Percentiles rank a stretch among this genome's conserved stretches.
Conservation (phyloP, 2,797 vertebrate species). For the Denticeps clupeoides region DNA sequence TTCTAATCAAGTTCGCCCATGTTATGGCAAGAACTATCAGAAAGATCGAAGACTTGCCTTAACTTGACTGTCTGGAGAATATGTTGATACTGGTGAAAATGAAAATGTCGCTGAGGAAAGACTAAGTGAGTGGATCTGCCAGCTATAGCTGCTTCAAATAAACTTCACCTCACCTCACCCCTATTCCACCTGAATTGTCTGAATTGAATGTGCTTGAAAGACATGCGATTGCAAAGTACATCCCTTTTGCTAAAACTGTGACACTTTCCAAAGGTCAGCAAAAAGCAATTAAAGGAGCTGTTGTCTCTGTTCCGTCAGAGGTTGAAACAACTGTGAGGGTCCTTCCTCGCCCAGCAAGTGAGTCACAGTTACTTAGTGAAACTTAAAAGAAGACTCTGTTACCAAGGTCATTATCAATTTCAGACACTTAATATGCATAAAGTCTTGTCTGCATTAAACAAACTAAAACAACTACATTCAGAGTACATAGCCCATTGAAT, state of each 20-base stretch:
- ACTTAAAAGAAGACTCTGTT: constrained; percentile 3
- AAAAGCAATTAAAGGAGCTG: not conserved
- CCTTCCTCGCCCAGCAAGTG: constrained; percentile 4
- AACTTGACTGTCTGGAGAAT: constrained; percentile 7
- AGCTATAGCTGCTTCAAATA: not conserved
- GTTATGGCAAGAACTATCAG: not conserved
- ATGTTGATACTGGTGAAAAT: constrained; percentile 9
- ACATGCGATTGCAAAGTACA: constrained; percentile 10
- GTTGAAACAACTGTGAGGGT: constrained; percentile 7
- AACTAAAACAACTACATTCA: constrained; percentile 11
- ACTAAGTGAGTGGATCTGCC: constrained; percentile 6
- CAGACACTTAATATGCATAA: constrained; percentile 5
- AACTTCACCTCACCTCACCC: not conserved
- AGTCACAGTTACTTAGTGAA: constrained; percentile 14
- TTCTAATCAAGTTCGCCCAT: constrained; percentile 3
- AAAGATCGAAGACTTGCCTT: not conserved
- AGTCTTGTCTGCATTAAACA: not conserved
- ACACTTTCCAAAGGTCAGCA: constrained; percentile 12
- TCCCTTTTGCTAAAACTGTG: constrained; percentile 14
- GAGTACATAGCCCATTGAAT: too few relatives aligned
- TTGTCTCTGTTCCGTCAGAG: constrained; percentile 11
- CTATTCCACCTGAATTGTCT: not conserved
- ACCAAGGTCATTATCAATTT: constrained; percentile 14
- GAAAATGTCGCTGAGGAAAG: not conserved
- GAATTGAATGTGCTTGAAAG: constrained; percentile 8